Base-by-base conservation (phyloP, 2,113 vertebrate species). In the Anarrhichthys ocellatus region DNA sequence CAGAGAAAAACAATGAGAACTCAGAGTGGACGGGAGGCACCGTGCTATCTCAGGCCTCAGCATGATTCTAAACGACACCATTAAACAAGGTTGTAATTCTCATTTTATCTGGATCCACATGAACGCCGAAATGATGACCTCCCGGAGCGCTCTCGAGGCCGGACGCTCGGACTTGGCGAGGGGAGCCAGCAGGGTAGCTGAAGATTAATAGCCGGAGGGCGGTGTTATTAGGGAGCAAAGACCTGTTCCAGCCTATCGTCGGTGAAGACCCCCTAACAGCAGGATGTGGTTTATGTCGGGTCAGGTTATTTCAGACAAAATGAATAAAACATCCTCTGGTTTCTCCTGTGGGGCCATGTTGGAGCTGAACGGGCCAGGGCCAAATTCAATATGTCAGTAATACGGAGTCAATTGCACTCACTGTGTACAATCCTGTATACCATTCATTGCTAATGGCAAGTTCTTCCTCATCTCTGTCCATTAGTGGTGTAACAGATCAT, bases 51-150 rank as follows among this genome's bases (percentile, higher is more conserved):
- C 81, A 9, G 81, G 48, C 72, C 89, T 75, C 90, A 88, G 90
- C 84, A 1, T 78, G 90, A 85, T 81, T 91, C 84, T 87, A 92
- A 93, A 88, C 52, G 83, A 92, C 84, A 81, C 80, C 84, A 89
- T 92, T 89, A 92, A 88, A 88, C 34, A 14, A 83, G 92, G 76
- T 88, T 74, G 67, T 82, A 81, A 91, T 86, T 86, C 87, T 87
- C 79, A 66, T 90, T 89, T 92, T 79, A 89, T 90, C 70, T 42
- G 65, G 22, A 59, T 67, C 71, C 42, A 9, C 83, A 52, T 24
- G 69, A 76, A 1, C 32, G 14, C 2, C 2, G 13, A 52, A 76
- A 76, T 76, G 81, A 86, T 78, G 87, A 81, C 83, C 86, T 84
- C 87, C 85, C 2, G 76, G 67, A 70, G 92, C 22, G 34, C 17